Evolutionary conservation across 2,888 invertebrate species (phyloP), one percentile per base, ranked within the genome.

Genomic region (Nowickia ferox): DNA sequence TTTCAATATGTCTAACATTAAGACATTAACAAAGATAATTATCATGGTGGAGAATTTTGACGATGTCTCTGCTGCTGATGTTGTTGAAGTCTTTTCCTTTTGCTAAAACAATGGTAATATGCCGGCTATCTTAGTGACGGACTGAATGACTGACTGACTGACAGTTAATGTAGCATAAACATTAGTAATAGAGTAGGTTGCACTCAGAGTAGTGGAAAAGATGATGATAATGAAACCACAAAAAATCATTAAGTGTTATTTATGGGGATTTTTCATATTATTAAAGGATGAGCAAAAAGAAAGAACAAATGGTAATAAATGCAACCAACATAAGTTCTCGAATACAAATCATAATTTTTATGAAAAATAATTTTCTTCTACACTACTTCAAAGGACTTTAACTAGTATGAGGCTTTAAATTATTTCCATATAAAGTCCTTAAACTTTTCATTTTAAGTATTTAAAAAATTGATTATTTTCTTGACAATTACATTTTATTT

Each of bases 141-240:
- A 76, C 69, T 82, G 78, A 74, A 57, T 76, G 65, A 76, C 69
- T 82, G 78, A 74, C 63, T 80, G 72, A 74, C 76, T 84, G 84
- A 85, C 84, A 82, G 81, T 82, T 85, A 85, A 85, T 85, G 84
- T 85, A 85, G 82, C 82, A 85, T 77, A 74, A 82, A 85, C 59
- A 82, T 82, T 82, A 68, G 63, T 48, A 68, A 78, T n/a, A n/a
- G n/a, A 81, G 75, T 46, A 19, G 55, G 75, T 75, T 75, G 53
- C 66, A 66, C n/a, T 68, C 66, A 46, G 57, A 72, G 38, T 48
- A 19, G 66, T 59, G 53, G 19, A 44, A 68, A 38, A 75, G 57
- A 53, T 68, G 65, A 71, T 71, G 71, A 77, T 83, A 78, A 78
- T 78, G 66, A 78, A 76, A 66, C 77, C 82, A 66, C 77, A 78